phyloP scores from a whole-genome alignment of 2,888 invertebrate species.

The Adineta ricciae region DNA sequence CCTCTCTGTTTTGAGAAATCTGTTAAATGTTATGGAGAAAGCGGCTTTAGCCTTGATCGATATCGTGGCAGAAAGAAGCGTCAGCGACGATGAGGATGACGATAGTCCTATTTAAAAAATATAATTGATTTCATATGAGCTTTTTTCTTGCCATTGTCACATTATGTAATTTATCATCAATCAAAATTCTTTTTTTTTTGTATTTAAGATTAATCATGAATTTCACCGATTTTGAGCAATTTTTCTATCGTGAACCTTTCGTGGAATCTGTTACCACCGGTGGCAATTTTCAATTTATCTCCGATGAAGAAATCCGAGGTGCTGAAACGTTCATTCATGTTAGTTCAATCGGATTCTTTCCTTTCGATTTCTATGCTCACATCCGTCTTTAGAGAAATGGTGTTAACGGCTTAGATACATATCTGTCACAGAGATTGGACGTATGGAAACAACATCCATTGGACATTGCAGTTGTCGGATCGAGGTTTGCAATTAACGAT shows the following conservation, averaged over 20 bases:
- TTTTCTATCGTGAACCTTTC: background rate
- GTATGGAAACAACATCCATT: conserved; percentile 4
- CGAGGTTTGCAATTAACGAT: background rate
- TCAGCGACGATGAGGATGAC: conserved; percentile 16
- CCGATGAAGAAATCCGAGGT: background rate
- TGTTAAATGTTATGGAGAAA: conserved; percentile 6
- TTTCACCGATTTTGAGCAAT: background rate
- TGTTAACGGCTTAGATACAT: background rate
- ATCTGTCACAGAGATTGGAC: background rate
- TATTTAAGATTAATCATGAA: background rate
- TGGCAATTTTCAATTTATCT: background rate
- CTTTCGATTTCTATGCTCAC: too few species aligned
- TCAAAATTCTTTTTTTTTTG: too few species aligned
- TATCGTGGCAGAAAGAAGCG: background rate
- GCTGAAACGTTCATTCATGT: background rate
- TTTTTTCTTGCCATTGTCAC: background rate
- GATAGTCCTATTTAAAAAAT: background rate
- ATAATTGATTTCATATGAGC: background rate
- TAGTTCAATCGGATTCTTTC: too few species aligned
- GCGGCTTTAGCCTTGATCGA: background rate
- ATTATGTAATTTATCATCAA: background rate
- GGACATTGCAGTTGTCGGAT: background rate
- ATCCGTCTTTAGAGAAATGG: background rate
- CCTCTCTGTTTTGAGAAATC: background rate
- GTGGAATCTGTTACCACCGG: background rate